phyloP scores from a whole-genome alignment of 2,797 vertebrate genomes.

The Cossypha heuglini region DNA sequence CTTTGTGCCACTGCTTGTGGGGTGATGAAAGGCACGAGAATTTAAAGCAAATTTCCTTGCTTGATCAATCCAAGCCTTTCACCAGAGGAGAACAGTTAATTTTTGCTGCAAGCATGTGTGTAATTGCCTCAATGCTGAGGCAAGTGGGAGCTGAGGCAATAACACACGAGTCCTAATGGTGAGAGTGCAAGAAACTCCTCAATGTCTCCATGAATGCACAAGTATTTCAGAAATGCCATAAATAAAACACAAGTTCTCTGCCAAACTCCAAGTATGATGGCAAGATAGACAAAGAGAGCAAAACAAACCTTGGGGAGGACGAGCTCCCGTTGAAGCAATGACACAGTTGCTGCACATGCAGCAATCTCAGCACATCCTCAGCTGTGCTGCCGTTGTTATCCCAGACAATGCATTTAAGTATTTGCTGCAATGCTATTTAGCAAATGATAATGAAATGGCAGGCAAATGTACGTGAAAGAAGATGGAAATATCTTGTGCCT shows the following conservation, averaged over 20 bases:
- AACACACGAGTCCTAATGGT: accelerated
- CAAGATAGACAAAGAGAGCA: not conserved
- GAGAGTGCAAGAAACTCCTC: not conserved
- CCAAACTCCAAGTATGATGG: not conserved
- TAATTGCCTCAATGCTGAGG: not conserved
- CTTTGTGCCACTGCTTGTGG: not conserved
- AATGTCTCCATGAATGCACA: not conserved
- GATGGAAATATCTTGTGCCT: not conserved
- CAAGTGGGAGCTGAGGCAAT: not conserved
- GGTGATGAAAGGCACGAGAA: not conserved
- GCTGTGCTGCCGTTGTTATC: not conserved
- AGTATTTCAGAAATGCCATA: not conserved
- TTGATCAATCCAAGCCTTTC: not conserved
- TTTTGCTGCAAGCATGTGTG: not conserved
- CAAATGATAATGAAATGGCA: not conserved
- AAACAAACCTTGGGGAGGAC: not conserved
- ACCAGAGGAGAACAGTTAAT: not conserved
- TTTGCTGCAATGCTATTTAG: constrained; percentile 12
- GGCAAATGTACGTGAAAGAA: not conserved
- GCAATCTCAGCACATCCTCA: not conserved
- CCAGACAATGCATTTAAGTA: not conserved
- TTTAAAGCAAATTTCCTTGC: not conserved
- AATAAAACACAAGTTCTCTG: not conserved
- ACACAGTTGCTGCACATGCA: not conserved
- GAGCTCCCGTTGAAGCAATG: not conserved